Evolutionary conservation across 2,888 invertebrate species (phyloP).

Genomic region (Epirrhoe tristata): DNA sequence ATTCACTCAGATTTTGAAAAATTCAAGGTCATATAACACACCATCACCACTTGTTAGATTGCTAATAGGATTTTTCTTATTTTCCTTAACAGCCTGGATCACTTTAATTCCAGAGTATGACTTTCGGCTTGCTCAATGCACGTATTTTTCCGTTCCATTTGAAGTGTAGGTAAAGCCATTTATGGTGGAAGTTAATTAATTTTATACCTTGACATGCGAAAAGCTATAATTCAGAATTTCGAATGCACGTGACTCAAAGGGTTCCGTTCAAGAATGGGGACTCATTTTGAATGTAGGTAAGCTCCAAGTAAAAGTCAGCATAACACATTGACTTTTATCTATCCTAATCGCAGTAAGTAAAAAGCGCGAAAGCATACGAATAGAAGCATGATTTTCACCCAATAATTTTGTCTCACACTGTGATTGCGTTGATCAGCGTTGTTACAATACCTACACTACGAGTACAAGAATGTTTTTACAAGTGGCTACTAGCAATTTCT

Average conservation of each 20-base stretch:
- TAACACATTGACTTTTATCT: no score
- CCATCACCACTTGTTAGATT: no score
- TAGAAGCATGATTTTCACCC: no score
- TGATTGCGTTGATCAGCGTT: no score
- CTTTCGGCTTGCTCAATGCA: background rate
- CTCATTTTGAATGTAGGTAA: no score
- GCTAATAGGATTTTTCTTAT: background rate
- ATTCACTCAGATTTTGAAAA: no score
- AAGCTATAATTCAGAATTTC: conserved; percentile 20
- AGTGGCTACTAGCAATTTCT: background rate
- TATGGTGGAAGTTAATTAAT: conserved; percentile 21
- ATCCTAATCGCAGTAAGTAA: no score
- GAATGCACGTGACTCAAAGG: conserved; percentile 15
- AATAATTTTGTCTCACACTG: no score
- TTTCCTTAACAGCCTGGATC: background rate
- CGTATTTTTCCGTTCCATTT: background rate
- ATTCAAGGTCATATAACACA: no score
- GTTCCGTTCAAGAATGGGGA: no score
- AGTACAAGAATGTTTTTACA: background rate
- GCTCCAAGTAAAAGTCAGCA: no score
- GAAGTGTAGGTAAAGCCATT: background rate
- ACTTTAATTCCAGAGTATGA: background rate
- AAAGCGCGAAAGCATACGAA: no score
- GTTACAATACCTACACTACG: background rate
- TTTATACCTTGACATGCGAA: conserved; percentile 16